Conservation (phyloP, 1,140 invertebrate genomes). For the Zaprionus lachaisei region DNA sequence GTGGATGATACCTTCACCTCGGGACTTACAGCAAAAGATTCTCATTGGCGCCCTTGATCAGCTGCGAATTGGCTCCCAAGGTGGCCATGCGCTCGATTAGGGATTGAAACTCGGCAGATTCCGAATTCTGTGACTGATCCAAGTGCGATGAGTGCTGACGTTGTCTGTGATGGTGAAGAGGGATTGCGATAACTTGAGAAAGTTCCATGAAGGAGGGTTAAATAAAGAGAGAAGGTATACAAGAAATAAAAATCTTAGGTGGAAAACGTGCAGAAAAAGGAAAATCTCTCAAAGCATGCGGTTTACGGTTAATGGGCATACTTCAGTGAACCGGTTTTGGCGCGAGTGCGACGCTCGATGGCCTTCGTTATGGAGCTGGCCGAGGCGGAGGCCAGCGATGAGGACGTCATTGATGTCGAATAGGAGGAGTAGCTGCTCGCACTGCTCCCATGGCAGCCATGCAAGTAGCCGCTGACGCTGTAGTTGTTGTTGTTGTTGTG, state of each 20-base stretch:
- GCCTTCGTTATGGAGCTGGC: slow-evolving; percentile 67
- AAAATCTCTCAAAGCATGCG: slow-evolving; percentile 36
- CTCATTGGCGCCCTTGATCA: slow-evolving; percentile 89
- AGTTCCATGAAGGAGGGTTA: neutral
- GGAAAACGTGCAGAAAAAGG: slow-evolving; percentile 15
- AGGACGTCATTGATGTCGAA: slow-evolving; percentile 70
- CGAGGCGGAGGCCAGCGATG: slow-evolving; percentile 57
- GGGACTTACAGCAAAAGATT: slow-evolving; percentile 88
- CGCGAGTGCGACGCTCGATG: slow-evolving; percentile 70
- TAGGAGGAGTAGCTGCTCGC: slow-evolving; percentile 65
- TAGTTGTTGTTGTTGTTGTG: slow-evolving; percentile 52
- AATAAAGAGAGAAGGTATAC: neutral
- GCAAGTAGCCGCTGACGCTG: slow-evolving; percentile 69
- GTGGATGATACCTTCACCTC: neutral
- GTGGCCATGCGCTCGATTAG: slow-evolving; percentile 85
- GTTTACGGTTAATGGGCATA: slow-evolving; percentile 64
- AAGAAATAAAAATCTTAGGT: neutral
- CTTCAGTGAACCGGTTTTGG: slow-evolving; percentile 81
- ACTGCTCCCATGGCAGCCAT: slow-evolving; percentile 53
- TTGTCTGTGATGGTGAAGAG: slow-evolving; percentile 37
- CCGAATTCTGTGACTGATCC: slow-evolving; percentile 82
- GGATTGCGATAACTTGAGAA: neutral
- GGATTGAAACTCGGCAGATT: slow-evolving; percentile 83
- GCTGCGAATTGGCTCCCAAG: slow-evolving; percentile 86
- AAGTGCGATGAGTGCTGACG: slow-evolving; percentile 49